phyloP scores from a whole-genome alignment of 2,888 invertebrate species.

The Pasiphila rectangulata region DNA sequence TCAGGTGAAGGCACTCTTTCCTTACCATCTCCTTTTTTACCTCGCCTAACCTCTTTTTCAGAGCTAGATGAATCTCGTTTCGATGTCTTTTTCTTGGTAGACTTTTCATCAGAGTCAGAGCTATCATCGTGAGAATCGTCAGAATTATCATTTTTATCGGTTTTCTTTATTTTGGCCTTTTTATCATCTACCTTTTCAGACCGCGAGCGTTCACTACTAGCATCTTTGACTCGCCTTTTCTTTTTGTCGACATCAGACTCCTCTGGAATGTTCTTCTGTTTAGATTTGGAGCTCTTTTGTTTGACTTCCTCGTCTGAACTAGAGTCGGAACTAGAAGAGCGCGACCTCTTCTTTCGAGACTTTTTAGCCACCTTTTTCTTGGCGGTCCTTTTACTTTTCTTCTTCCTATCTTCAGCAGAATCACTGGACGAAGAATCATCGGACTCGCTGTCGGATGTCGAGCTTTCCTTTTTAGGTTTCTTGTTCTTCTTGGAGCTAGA shows the following conservation, averaged over 20 bases:
- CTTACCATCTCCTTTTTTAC: conserved; percentile 64
- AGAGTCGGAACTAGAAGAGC: conserved; percentile 75
- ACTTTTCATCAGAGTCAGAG: conserved; percentile 76
- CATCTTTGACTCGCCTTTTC: conserved; percentile 67
- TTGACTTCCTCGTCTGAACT: conserved; percentile 78
- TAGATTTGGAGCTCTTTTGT: conserved; percentile 68
- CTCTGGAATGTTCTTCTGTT: conserved; percentile 74
- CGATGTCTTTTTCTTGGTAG: conserved; percentile 73
- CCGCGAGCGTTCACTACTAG: conserved; percentile 57
- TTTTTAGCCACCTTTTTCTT: conserved; percentile 75
- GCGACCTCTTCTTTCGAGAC: conserved; percentile 67
- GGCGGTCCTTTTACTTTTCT: conserved; percentile 71
- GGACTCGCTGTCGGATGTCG: conserved; percentile 75
- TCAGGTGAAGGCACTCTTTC: conserved; percentile 65
- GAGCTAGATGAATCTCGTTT: conserved; percentile 71
- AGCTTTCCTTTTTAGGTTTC: conserved; percentile 71
- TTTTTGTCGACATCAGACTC: conserved; percentile 72
- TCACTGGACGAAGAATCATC: conserved; percentile 77
- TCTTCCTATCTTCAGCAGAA: conserved; percentile 75
- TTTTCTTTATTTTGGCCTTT: conserved; percentile 61
- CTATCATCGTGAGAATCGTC: conserved; percentile 71
- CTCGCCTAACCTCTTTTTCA: conserved; percentile 66
- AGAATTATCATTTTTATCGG: conserved; percentile 49
- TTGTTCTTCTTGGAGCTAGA: conserved; percentile 79
- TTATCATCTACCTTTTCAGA: conserved; percentile 63